phyloP scores from a whole-genome alignment of 2,113 vertebrate species.

The Corynorhinus townsendii region DNA sequence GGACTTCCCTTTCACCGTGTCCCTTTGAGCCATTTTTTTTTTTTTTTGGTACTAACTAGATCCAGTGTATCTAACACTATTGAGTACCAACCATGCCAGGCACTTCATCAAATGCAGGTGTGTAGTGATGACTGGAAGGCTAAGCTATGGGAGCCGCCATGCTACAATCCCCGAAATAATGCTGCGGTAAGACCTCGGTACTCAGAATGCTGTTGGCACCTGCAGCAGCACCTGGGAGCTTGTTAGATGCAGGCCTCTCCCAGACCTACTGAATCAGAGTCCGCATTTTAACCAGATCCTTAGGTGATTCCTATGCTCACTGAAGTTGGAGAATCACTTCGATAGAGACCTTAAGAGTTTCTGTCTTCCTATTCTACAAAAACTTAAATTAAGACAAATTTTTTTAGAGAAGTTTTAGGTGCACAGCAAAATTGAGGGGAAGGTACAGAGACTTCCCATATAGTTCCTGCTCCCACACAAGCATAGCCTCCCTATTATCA shows the following conservation, averaged over 20 bases:
- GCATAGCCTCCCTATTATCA: not conserved
- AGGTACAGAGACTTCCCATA: not conserved
- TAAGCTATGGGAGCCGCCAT: not conserved
- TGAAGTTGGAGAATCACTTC: not conserved
- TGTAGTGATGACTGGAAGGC: not conserved
- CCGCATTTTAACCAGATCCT: not conserved
- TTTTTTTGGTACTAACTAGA: not conserved
- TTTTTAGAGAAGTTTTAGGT: not conserved
- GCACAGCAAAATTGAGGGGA: not conserved
- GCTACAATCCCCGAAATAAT: not conserved
- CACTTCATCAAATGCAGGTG: not conserved
- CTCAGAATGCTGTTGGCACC: not conserved
- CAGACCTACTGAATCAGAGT: not conserved
- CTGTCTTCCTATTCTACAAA: not conserved
- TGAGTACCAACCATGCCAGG: not conserved
- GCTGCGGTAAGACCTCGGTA: fast-evolving
- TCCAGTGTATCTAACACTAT: not conserved
- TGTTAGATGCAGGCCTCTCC: not conserved
- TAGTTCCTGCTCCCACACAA: not conserved
- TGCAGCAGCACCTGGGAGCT: not conserved
- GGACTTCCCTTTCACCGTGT: not conserved
- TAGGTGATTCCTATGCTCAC: not conserved
- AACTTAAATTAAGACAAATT: not conserved
- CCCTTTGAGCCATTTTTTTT: not conserved
- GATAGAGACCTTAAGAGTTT: not conserved